A percentile compares a stretch with the other conserved stretches of the same genome.
These are phyloP conservation scores for Zosterops hypoxanthus DNA, from an alignment of 2,113 vertebrate species.

Conservation along the genomic window DNA sequence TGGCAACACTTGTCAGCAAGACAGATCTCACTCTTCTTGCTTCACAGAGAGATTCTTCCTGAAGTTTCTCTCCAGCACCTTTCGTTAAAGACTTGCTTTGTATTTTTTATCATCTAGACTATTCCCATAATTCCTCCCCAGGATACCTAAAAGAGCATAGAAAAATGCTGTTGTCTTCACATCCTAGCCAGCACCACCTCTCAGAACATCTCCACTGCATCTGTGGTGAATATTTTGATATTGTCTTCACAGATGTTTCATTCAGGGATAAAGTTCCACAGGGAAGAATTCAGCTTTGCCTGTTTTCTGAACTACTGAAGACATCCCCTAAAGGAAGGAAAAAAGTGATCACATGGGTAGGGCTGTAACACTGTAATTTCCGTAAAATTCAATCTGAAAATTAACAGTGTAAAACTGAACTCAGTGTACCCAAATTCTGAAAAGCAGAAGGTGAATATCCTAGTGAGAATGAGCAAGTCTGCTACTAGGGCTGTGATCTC, in stretches of 20 bases:
- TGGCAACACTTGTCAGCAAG: not conserved
- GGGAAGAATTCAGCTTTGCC: not conserved
- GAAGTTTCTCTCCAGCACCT: not conserved
- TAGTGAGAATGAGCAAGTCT: not conserved
- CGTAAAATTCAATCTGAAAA: not conserved
- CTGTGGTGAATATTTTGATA: not conserved
- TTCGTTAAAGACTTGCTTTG: not conserved
- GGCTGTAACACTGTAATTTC: not conserved
- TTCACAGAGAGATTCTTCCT: not conserved
- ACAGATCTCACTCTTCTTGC: not conserved
- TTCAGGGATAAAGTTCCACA: not conserved
- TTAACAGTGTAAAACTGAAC: not conserved
- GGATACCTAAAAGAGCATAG: not conserved
- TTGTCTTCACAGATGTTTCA: not conserved
- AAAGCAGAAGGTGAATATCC: not conserved
- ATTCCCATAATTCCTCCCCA: accelerated
- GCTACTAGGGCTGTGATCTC: not conserved
- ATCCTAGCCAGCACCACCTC: not conserved
- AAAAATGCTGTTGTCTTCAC: not conserved
- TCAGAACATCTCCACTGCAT: not conserved
- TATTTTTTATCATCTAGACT: not conserved
- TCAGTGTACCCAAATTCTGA: not conserved
- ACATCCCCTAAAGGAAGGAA: accelerated
- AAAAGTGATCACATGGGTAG: not conserved
- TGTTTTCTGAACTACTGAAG: not conserved